Evolutionary conservation across 1,140 invertebrate species (phyloP), one percentile per base, ranked within the genome.

Genomic region (Cotesia typhae): DNA sequence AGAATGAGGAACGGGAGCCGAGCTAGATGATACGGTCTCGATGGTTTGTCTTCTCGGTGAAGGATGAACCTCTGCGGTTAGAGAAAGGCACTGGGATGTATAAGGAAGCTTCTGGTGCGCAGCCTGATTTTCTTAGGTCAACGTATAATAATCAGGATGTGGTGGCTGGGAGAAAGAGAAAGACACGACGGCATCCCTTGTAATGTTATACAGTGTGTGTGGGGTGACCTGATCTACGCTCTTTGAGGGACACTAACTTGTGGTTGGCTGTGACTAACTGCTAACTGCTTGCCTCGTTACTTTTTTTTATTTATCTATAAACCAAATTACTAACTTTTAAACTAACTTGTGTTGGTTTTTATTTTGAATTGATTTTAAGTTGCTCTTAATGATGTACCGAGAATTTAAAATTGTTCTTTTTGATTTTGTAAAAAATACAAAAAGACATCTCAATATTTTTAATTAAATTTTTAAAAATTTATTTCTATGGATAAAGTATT

Each of bases 101-200:
- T 63, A 68, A 72, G 71, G 76, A 71, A 73, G 66, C 68, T 76
- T 70, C 75, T 75, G 77, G 77, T 78, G 80, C 77, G 79, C 79
- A 77, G 84, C 78, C 81, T 86, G 85, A 87, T 87, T 86, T 87
- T 87, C 85, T 87, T 86, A 86, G 85, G 85, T 87, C 85, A 87
- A 85, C 85, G 85, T 86, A 87, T 87, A 87, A 87, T 87, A 81
- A 86, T 84, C 84, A 78, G 76, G 66, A 52, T 65, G 71, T 70
- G 60, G 71, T 74, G 76, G 76, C 73, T 10, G 36, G 57, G 60
- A 53, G 71, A 64, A 20, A 51, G 69, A 63, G 67, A 71, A 57
- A 37, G 55, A 69, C 60, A 68, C 74, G 72, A 77, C 74, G 74
- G 59, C 72, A 72, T 71, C 70, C 71, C 77, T 67, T 57, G 17